These are phyloP conservation scores for Ceriagrion tenellum DNA, from an alignment of 2,888 invertebrate species.

Conservation along the genomic window DNA sequence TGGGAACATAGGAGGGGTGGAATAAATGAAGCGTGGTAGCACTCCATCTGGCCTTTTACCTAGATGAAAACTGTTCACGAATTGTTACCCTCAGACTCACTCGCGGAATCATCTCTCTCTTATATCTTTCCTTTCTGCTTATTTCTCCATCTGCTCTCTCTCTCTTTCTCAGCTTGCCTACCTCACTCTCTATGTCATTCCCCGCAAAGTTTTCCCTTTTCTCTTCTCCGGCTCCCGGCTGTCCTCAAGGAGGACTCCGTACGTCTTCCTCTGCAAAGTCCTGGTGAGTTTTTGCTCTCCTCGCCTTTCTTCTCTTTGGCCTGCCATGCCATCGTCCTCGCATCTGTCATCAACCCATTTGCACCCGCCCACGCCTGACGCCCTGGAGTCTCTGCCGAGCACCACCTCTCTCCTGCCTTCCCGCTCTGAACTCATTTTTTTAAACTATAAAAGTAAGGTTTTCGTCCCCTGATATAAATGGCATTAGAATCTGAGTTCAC, in stretches of 20 bases:
- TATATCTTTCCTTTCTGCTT: not conserved
- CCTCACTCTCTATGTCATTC: no score
- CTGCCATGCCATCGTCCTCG: not conserved
- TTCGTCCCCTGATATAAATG: no score
- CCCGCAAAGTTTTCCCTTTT: no score
- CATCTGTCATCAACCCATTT: not conserved
- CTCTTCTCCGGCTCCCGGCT: not conserved
- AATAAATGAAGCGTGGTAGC: no score
- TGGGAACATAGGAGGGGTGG: no score
- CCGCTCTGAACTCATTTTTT: no score
- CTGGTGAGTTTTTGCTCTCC: not conserved
- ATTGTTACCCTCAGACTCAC: not conserved
- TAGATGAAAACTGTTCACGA: not conserved
- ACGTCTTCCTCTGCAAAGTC: not conserved
- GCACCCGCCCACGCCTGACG: not conserved
- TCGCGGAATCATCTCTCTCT: not conserved
- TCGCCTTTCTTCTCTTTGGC: not conserved
- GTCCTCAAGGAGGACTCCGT: not conserved
- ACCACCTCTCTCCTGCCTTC: no score
- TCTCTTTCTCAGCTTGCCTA: no score
- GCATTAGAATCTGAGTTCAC: no score
- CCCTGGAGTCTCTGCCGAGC: not conserved
- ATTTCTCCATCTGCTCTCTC: not conserved
- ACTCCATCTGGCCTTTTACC: no score
- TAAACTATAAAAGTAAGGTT: no score